Conservation (phyloP, 2,888 invertebrate species). For the Candidula unifasciata region DNA sequence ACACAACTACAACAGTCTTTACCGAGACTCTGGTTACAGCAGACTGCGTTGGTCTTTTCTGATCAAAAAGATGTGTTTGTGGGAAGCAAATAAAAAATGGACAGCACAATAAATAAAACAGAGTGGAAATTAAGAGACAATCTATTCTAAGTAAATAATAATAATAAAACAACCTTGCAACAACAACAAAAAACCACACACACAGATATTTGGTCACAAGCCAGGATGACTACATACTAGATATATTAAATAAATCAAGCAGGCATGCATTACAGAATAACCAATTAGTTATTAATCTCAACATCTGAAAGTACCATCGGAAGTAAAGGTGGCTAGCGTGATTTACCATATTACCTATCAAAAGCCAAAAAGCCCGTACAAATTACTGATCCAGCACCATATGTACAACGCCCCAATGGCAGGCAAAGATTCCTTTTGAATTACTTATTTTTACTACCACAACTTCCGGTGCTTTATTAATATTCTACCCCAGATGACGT, state of each 20-base stretch:
- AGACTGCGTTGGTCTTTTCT: slow-evolving; percentile 42
- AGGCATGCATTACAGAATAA: background rate
- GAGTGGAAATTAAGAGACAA: background rate
- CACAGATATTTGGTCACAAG: background rate
- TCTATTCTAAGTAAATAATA: background rate
- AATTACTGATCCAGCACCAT: too few relatives aligned
- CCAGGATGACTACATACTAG: background rate
- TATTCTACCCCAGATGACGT: too few relatives aligned
- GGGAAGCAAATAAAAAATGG: slow-evolving; percentile 16
- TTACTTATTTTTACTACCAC: too few relatives aligned
- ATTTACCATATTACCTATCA: too few relatives aligned
- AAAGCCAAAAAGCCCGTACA: too few relatives aligned
- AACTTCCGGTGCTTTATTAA: too few relatives aligned
- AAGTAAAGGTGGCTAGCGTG: too few relatives aligned
- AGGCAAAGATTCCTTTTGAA: too few relatives aligned
- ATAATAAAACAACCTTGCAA: background rate
- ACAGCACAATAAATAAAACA: slow-evolving; percentile 15
- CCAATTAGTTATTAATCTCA: too few relatives aligned
- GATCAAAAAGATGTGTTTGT: slow-evolving; percentile 16
- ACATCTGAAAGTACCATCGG: background rate
- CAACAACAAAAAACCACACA: background rate
- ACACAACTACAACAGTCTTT: slow-evolving; percentile 15
- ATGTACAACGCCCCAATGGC: too few relatives aligned
- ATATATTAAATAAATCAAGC: background rate
- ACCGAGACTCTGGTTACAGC: slow-evolving; percentile 41